Evolutionary conservation across 1,140 invertebrate species (phyloP).

Genomic region (Papilio xuthus): DNA sequence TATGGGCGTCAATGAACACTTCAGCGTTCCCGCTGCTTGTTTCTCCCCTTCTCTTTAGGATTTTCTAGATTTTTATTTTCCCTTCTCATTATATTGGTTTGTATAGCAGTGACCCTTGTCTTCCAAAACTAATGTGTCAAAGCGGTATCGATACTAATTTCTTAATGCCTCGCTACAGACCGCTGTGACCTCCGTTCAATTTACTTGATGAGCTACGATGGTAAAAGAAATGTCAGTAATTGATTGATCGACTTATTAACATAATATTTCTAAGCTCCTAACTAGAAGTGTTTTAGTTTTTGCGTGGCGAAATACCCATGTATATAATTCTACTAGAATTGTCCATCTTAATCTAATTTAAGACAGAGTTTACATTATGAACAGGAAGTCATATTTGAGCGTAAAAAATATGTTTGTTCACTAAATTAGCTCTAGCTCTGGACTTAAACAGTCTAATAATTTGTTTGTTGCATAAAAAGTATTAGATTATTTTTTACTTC

Average conservation of each 20-base stretch:
- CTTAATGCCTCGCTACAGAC: slow-evolving; percentile 51
- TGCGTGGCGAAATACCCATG: not conserved
- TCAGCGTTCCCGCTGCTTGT: too few species aligned
- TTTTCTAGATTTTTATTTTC: not conserved
- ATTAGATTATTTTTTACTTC: not conserved
- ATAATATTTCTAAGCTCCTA: not conserved
- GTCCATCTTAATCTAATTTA: too few species aligned
- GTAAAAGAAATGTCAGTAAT: slow-evolving; percentile 13
- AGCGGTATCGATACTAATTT: slow-evolving; percentile 60
- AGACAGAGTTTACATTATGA: too few species aligned
- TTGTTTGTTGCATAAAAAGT: not conserved
- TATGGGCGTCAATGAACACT: too few species aligned
- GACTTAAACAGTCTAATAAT: too few species aligned
- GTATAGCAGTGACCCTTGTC: slow-evolving; percentile 27
- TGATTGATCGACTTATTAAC: slow-evolving; percentile 18
- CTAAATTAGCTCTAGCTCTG: too few species aligned
- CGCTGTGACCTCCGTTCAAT: slow-evolving; percentile 50
- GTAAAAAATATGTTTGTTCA: too few species aligned
- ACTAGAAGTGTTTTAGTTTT: not conserved
- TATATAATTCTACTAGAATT: not conserved
- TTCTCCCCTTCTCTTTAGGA: too few species aligned
- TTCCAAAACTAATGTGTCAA: slow-evolving; percentile 50
- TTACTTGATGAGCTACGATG: slow-evolving; percentile 51
- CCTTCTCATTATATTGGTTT: not conserved
- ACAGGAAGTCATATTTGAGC: too few species aligned